Evolutionary conservation across 2,888 invertebrate species (phyloP).

Genomic region (Petrolisthes cinctipes): DNA sequence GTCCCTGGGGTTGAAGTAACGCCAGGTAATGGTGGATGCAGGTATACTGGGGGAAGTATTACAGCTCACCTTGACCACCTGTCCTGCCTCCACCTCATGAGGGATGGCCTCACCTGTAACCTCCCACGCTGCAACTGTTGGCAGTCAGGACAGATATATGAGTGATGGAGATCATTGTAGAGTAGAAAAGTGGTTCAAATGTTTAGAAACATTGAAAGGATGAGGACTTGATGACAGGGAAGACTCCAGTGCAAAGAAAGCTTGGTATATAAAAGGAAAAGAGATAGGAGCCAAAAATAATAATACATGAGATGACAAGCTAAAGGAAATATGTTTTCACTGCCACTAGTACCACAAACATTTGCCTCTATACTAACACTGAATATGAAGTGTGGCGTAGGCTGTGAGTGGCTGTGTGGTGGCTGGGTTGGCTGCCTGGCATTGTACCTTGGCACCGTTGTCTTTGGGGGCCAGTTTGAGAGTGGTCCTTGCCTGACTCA

Average conservation of each 20-base stretch:
- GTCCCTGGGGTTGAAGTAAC: too few species aligned
- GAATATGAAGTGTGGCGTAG: conserved; percentile 24
- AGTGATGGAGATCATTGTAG: too few species aligned
- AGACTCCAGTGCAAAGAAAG: too few species aligned
- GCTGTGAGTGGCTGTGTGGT: conserved; percentile 11
- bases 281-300: neutral
- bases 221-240: too few species aligned
- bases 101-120: conserved; percentile 26
- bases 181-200: too few species aligned
- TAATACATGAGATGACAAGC: neutral
- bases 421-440: conserved; percentile 42
- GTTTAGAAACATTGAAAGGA: too few species aligned
- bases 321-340: neutral
- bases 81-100: conserved; percentile 20
- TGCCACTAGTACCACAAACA: neutral
- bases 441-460: conserved; percentile 35
- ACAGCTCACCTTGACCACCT: conserved; percentile 39
- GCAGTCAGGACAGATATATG: neutral
- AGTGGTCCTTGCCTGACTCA: conserved; percentile 14
- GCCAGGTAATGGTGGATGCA: conserved; percentile 39
- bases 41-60: conserved; percentile 35
- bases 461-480: conserved; percentile 20
- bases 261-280: too few species aligned
- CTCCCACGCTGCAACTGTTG: conserved; percentile 35
- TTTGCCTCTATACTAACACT: conserved; percentile 22